Evolutionary conservation across 35 echinoderm and acorn worm species (phyloP).

Genomic region (Lytechinus pictus): DNA sequence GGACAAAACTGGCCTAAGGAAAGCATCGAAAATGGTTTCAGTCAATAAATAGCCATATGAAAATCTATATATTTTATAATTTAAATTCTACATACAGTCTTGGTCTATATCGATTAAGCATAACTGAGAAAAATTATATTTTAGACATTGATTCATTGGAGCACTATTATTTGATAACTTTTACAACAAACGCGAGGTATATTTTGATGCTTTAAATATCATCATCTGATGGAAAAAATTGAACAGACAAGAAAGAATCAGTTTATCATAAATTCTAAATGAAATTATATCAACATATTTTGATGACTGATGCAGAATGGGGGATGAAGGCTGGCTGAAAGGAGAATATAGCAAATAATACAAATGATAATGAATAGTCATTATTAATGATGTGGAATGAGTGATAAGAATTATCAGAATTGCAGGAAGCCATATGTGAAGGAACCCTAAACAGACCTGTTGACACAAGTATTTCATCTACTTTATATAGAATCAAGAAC

Average conservation of each 20-base stretch:
- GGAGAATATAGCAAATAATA: neutral
- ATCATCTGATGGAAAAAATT: neutral
- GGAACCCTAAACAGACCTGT: neutral
- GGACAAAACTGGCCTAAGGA: neutral
- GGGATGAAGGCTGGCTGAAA: neutral
- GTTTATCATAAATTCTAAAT: neutral
- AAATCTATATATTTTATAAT: neutral
- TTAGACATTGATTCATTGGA: neutral
- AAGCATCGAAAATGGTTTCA: neutral
- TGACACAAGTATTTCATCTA: neutral
- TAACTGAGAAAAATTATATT: neutral
- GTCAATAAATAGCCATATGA: neutral
- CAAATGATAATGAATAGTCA: neutral
- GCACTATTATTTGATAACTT: neutral
- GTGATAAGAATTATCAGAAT: neutral
- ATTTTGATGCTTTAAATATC: neutral
- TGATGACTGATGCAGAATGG: neutral
- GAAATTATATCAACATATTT: neutral
- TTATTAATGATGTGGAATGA: neutral
- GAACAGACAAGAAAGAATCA: neutral
- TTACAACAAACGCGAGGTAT: neutral
- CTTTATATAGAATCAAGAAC: neutral
- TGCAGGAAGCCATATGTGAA: neutral
- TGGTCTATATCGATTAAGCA: neutral
- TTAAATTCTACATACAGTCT: neutral